Evolutionary conservation across 1,140 invertebrate species (phyloP).

Genomic region (Calephelis virginiensis): DNA sequence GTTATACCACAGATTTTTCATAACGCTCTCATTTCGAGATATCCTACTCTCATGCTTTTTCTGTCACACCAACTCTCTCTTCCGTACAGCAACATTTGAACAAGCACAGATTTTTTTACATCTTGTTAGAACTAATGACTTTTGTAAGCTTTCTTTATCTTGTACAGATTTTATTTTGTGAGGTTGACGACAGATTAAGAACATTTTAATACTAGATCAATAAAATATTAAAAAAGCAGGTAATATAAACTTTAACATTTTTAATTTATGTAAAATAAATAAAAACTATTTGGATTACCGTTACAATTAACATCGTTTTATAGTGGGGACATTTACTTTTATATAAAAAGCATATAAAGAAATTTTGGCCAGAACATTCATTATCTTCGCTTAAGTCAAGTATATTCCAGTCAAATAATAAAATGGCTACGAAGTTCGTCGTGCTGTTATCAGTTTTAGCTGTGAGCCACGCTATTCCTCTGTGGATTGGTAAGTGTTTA

Average conservation of each 20-base stretch:
- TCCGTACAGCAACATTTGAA: no score
- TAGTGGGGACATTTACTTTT: background rate
- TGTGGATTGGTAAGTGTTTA: background rate
- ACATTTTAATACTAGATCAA: background rate
- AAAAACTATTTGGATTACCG: background rate
- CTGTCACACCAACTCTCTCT: no score
- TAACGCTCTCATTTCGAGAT: no score
- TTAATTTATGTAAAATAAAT: slow-evolving; percentile 7
- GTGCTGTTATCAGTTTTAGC: background rate
- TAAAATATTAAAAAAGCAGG: slow-evolving; percentile 7
- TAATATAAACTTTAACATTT: slow-evolving; percentile 4
- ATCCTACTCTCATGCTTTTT: no score
- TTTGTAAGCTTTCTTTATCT: no score
- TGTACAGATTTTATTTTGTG: no score
- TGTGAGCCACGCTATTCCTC: background rate
- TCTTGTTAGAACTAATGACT: no score
- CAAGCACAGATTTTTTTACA: no score
- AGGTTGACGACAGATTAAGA: slow-evolving; percentile 4
- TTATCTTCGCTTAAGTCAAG: background rate
- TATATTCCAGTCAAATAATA: background rate
- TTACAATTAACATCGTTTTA: background rate
- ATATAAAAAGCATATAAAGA: background rate
- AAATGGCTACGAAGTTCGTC: background rate
- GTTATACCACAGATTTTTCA: no score
- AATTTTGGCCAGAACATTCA: background rate